Evolutionary conservation across 1,140 invertebrate genomes (phyloP).

Genomic region (Parapsyche elsis): DNA sequence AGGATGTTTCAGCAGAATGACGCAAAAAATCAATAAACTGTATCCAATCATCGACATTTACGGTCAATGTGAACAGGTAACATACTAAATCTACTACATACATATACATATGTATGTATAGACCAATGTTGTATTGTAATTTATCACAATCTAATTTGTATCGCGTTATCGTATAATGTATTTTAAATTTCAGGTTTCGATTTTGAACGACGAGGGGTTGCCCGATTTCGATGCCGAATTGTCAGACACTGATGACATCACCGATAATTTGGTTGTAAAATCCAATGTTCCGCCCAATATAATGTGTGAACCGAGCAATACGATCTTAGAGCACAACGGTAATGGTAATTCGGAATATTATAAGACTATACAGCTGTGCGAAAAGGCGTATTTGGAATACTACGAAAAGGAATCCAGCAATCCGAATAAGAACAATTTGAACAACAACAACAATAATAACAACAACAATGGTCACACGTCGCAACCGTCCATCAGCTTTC

Average conservation of each 20-base stretch:
- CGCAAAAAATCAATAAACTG: slow-evolving; percentile 43
- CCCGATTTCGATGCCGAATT: slow-evolving; percentile 38
- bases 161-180: too few species aligned
- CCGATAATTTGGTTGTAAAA: slow-evolving; percentile 31
- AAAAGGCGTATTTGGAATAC: slow-evolving; percentile 53
- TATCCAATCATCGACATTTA: slow-evolving; percentile 52
- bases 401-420: slow-evolving; percentile 49
- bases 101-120: too few species aligned
- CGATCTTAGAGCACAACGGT: slow-evolving; percentile 11
- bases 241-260: neutral
- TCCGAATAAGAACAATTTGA: slow-evolving; percentile 14
- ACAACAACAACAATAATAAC: neutral
- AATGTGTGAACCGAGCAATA: slow-evolving; percentile 18
- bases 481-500: neutral
- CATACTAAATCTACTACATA: too few species aligned
- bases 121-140: too few species aligned
- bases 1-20: slow-evolving; percentile 47
- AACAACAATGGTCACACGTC: slow-evolving; percentile 12
- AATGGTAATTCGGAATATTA: slow-evolving; percentile 24
- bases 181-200: slow-evolving; percentile 44
- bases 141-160: too few species aligned
- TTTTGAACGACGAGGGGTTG: slow-evolving; percentile 39
- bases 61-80: slow-evolving; percentile 53
- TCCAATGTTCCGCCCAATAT: slow-evolving; percentile 11
- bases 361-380: slow-evolving; percentile 44